Conservation (phyloP, 2,797 vertebrate genomes). For the Phoxinus dragarum region DNA sequence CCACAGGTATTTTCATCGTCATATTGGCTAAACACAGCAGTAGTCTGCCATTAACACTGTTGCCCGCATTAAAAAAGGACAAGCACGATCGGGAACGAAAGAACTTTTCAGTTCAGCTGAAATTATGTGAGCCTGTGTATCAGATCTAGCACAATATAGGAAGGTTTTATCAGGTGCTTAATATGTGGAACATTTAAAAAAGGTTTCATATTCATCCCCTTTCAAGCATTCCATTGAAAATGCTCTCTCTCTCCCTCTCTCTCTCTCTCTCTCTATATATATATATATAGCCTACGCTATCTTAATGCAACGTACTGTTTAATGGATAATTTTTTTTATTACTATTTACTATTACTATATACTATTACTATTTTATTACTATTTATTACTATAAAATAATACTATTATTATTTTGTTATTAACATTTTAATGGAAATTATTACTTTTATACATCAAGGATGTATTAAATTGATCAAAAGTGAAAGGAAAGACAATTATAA, state of each 20-base stretch:
- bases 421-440: too few species aligned
- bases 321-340: too few species aligned
- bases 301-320: background rate
- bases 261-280: too few species aligned
- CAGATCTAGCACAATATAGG: background rate
- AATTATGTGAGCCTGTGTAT: background rate
- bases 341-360: too few species aligned
- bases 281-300: too few species aligned
- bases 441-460: too few species aligned
- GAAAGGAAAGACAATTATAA: too few species aligned
- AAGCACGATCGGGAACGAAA: background rate
- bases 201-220: background rate
- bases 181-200: background rate
- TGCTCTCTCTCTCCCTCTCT: background rate
- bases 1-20: conserved; percentile 52
- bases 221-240: background rate
- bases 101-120: background rate
- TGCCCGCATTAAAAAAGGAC: background rate
- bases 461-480: too few species aligned
- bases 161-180: background rate
- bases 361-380: too few species aligned
- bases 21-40: conserved; percentile 26
- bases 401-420: too few species aligned
- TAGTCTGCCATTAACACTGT: conserved; percentile 1
- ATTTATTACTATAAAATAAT: too few species aligned